phyloP scores from a whole-genome alignment of 1,140 invertebrate genomes.

The Zophobas morio region DNA sequence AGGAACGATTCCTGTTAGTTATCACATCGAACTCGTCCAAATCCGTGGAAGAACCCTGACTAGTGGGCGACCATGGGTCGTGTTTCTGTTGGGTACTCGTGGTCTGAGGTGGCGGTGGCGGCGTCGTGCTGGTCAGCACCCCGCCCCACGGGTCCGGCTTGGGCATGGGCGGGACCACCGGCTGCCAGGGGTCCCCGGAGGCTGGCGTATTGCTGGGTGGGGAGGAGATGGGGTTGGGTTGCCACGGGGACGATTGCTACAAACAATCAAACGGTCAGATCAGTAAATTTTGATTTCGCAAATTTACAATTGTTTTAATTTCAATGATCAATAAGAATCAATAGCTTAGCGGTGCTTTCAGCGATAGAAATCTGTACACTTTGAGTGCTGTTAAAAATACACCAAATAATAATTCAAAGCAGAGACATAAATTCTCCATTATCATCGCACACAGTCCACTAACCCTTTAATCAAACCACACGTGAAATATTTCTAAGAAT shows the following conservation, averaged over 20 bases:
- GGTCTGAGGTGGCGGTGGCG: conserved; percentile 49
- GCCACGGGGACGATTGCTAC: conserved; percentile 61
- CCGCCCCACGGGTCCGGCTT: conserved; percentile 71
- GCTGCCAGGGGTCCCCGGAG: conserved; percentile 54
- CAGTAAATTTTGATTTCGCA: too few relatives aligned
- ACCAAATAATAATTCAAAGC: too few relatives aligned
- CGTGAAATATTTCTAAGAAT: too few relatives aligned
- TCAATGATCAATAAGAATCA: too few relatives aligned
- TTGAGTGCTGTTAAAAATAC: too few relatives aligned
- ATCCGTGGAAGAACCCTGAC: conserved; percentile 77
- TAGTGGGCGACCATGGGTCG: conserved; percentile 65
- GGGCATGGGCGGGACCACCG: conserved; percentile 53
- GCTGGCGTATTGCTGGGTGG: conserved; percentile 52
- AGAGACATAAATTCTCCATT: too few relatives aligned
- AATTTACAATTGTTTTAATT: too few relatives aligned
- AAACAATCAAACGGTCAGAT: conserved; percentile 14
- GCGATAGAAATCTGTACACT: too few relatives aligned
- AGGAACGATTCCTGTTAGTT: conserved; percentile 76
- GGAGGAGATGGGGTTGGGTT: conserved; percentile 49
- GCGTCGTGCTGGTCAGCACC: conserved; percentile 43
- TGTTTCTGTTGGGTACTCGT: conserved; percentile 19
- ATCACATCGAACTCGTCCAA: conserved; percentile 89
- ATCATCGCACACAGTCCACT: too few relatives aligned
- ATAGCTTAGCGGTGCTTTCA: too few relatives aligned
- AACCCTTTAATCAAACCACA: too few relatives aligned